These are phyloP conservation scores for Urocynchramus pylzowi DNA, from an alignment of 2,113 vertebrate species.

Conservation along the genomic window DNA sequence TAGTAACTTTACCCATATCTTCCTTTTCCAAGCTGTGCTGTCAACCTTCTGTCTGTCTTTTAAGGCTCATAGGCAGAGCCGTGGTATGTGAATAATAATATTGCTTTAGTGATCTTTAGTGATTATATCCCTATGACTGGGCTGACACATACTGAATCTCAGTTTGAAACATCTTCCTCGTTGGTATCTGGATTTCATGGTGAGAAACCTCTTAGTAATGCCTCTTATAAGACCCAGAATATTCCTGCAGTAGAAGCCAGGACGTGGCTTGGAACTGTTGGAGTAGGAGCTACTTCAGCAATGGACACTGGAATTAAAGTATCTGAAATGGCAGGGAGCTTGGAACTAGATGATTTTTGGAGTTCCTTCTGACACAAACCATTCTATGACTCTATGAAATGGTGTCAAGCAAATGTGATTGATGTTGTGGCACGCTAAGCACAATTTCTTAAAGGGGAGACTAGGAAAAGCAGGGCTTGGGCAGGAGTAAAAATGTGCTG, in stretches of 20 bases:
- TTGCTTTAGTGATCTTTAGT: not conserved
- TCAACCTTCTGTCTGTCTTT: not conserved
- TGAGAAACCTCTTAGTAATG: not conserved
- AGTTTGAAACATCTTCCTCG: not conserved
- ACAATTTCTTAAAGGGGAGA: not conserved
- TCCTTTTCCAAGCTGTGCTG: not conserved
- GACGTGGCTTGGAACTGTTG: not conserved
- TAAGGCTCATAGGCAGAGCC: not conserved
- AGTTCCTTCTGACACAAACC: not conserved
- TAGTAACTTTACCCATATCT: not conserved
- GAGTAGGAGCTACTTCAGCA: not conserved
- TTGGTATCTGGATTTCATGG: not conserved
- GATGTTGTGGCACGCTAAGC: not conserved
- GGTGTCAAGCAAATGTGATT: not conserved
- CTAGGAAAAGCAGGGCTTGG: not conserved
- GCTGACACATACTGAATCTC: not conserved
- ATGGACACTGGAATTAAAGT: rapidly evolving
- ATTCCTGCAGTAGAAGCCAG: not conserved
- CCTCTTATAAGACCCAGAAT: not conserved
- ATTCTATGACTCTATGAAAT: not conserved
- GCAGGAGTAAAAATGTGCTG: not conserved
- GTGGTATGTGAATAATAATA: not conserved
- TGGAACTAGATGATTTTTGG: not conserved
- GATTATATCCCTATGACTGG: not conserved
- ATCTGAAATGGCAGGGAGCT: not conserved